phyloP scores from a whole-genome alignment of 2,888 invertebrate species.

The Slavum lentiscoides region DNA sequence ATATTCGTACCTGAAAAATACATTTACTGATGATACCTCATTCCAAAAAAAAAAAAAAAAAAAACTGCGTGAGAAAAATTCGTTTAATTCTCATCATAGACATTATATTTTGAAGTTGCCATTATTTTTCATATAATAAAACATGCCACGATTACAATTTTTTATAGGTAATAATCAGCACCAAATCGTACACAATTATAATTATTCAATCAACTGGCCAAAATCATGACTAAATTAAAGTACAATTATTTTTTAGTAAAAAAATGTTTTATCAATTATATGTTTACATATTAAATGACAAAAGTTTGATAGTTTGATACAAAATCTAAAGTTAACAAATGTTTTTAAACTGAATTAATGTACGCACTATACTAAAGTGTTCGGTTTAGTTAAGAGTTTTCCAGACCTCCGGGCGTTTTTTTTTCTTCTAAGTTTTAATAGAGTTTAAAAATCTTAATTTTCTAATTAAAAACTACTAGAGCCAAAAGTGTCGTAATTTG shows the following conservation, averaged over 20 bases:
- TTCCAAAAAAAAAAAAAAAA: too few species aligned
- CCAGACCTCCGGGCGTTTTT: background rate
- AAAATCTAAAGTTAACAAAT: background rate
- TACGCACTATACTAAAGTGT: background rate
- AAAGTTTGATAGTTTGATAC: background rate
- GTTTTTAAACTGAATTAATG: slow-evolving; percentile 2
- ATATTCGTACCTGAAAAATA: slow-evolving; percentile 66
- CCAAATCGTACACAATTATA: too few species aligned
- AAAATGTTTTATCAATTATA: background rate
- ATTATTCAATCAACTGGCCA: background rate
- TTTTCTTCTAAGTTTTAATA: background rate
- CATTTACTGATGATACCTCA: background rate
- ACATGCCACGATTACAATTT: too few species aligned
- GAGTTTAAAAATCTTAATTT: slow-evolving; percentile 6
- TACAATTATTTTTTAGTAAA: background rate
- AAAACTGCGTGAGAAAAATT: too few species aligned
- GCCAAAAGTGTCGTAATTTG: background rate
- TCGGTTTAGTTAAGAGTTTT: background rate
- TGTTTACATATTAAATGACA: background rate
- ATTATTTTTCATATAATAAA: background rate
- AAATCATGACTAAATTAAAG: background rate
- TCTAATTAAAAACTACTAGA: background rate
- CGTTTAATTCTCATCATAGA: too few species aligned
- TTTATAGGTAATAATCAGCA: too few species aligned
- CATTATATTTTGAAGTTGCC: background rate